phyloP scores from a whole-genome alignment of 2,797 vertebrate genomes.

The Pteropus rufus region DNA sequence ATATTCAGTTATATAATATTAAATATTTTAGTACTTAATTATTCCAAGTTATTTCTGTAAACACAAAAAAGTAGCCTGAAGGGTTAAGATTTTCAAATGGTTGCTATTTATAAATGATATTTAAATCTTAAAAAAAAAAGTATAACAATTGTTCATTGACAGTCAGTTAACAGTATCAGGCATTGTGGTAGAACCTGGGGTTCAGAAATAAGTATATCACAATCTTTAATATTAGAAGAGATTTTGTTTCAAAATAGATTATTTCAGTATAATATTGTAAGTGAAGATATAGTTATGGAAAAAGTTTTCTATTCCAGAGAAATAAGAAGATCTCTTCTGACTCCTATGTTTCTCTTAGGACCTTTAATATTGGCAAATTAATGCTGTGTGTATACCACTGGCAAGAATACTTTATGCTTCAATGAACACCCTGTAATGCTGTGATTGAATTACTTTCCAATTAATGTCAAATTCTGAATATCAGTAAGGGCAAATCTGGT shows the following conservation, averaged over 20 bases:
- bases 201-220: not conserved
- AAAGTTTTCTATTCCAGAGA: not conserved
- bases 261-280: not conserved
- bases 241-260: not conserved
- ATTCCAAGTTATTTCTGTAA: constrained; percentile 52
- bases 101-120: not conserved
- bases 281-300: not conserved
- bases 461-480: constrained; percentile 55
- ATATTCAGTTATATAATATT: constrained; percentile 43
- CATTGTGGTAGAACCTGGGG: not conserved
- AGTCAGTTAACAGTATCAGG: not conserved
- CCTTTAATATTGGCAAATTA: constrained; percentile 50
- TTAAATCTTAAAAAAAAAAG: not conserved
- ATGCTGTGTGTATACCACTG: constrained; percentile 19
- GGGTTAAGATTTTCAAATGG: constrained; percentile 5
- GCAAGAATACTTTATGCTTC: constrained; percentile 60
- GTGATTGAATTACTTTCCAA: constrained; percentile 49
- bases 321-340: not conserved
- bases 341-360: not conserved
- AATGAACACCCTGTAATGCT: constrained; percentile 21
- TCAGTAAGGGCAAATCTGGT: not conserved
- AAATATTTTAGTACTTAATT: constrained; percentile 57
- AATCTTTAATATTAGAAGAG: not conserved
- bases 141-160: not conserved
- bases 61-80: constrained; percentile 60